Evolutionary conservation across 2,113 vertebrate species (phyloP), one percentile per base, ranked within the genome.

Genomic region (Hippoglossus stenolepis): DNA sequence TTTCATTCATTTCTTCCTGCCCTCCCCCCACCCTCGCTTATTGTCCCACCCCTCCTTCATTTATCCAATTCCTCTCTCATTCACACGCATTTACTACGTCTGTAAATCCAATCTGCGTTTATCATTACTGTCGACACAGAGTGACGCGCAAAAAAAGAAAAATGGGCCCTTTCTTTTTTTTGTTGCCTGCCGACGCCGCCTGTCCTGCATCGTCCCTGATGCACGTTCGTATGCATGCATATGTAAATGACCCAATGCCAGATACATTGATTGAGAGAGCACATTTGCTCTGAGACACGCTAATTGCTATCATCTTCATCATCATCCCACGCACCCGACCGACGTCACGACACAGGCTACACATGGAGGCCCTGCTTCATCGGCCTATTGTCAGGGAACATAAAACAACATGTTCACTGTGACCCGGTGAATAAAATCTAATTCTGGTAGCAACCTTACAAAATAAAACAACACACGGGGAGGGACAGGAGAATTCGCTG

Each of bases 41-140:
- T 70, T 75, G 76, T 77, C 85, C 18, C 47, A 5, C 57, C 57
- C 57, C 54, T 18, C 51, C 38, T 83, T 85, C 81, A 81, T 86
- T 87, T 86, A 84, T 86, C 85, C 90, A 92, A 91, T 93, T 91
- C 82, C 85, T 87, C 82, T 86, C 83, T 85, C 86, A 91, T 93
- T 93, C 93, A 88, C 91, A 93, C 89, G 86, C 90, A 83, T 92
- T 90, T 88, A 87, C 84, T 83, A 81, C 84, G 83, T 85, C 85
- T 75, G 61, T 71, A 86, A 90, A 89, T 89, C 77, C 74, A 90
- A 91, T 92, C 89, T 86, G 85, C 81, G 81, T 88, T 83, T 88
- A 85, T 91, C 84, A 90, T 81, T 65, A 74, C 84, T 80, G 85
- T 83, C n/a, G 65, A 45, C 81, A 70, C 84, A 63, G 51, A 87